Percentiles rank a stretch among this genome's conserved stretches.
Evolutionary conservation across 1,140 invertebrate species (phyloP).

Genomic region (Plectrocnemia conspersa): DNA sequence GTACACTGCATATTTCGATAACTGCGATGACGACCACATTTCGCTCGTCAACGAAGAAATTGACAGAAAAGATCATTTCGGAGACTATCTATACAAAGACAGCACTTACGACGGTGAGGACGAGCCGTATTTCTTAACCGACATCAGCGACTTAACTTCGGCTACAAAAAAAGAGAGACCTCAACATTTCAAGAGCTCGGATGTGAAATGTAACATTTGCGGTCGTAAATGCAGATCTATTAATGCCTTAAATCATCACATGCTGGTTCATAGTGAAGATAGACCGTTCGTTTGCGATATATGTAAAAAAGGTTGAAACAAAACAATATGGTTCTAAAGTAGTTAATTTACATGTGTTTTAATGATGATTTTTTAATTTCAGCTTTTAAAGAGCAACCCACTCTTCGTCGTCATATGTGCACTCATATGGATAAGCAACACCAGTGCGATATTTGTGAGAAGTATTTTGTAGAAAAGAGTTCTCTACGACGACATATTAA

Average conservation of each 20-base stretch:
- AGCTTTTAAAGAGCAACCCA: conserved; percentile 34
- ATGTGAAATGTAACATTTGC: conserved; percentile 25
- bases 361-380: conserved; percentile 11
- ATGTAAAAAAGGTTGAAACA: conserved; percentile 29
- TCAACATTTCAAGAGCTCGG: neutral
- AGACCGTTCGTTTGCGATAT: conserved; percentile 31
- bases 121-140: conserved; percentile 15
- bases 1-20: conserved; percentile 10
- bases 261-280: conserved; percentile 34
- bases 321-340: neutral
- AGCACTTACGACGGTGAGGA: conserved; percentile 1
- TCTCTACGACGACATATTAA: conserved; percentile 30
- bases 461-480: conserved; percentile 33
- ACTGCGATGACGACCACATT: neutral
- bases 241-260: conserved; percentile 33
- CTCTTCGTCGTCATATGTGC: conserved; percentile 31
- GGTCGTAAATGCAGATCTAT: conserved; percentile 26
- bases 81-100: conserved; percentile 1
- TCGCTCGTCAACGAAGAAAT: neutral
- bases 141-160: conserved; percentile 13
- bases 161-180: conserved; percentile 7
- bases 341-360: neutral
- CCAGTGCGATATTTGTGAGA: conserved; percentile 32
- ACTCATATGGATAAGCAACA: conserved; percentile 34
- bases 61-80: conserved; percentile 10